Conservation (phyloP, 2,113 vertebrate species). For the Rhinichthys klamathensis region DNA sequence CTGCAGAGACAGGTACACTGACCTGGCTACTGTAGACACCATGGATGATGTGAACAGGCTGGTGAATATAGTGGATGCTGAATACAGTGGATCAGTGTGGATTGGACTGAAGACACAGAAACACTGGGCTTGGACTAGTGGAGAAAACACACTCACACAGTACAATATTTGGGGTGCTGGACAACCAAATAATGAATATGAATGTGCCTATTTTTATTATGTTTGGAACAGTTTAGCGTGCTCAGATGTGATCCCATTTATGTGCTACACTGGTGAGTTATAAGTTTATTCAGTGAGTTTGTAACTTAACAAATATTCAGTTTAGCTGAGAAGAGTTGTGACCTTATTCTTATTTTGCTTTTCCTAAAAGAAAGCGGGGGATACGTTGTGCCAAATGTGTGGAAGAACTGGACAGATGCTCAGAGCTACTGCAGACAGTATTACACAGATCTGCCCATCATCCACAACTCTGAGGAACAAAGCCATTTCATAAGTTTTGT, state of each 20-base stretch:
- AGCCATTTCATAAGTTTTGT: too few relatives aligned
- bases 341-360: neutral
- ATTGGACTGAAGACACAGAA: slow-evolving; percentile 40
- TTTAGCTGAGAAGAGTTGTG: neutral
- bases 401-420: slow-evolving; percentile 1
- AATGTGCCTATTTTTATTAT: too few relatives aligned
- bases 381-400: neutral
- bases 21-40: slow-evolving; percentile 37
- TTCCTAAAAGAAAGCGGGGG: neutral
- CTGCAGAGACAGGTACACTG: slow-evolving; percentile 36
- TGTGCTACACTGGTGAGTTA: too few relatives aligned
- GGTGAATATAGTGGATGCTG: slow-evolving; percentile 1
- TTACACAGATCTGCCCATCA: slow-evolving; percentile 36
- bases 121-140: slow-evolving; percentile 41
- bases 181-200: too few relatives aligned
- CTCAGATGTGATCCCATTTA: too few relatives aligned
- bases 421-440: slow-evolving; percentile 25
- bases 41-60: neutral
- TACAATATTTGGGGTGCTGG: neutral
- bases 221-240: too few relatives aligned
- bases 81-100: slow-evolving; percentile 47
- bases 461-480: neutral
- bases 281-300: too few relatives aligned
- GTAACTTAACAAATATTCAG: too few relatives aligned
- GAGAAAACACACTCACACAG: neutral